Conservation (phyloP, 1,140 invertebrate species). For the Globodera rostochiensis region DNA sequence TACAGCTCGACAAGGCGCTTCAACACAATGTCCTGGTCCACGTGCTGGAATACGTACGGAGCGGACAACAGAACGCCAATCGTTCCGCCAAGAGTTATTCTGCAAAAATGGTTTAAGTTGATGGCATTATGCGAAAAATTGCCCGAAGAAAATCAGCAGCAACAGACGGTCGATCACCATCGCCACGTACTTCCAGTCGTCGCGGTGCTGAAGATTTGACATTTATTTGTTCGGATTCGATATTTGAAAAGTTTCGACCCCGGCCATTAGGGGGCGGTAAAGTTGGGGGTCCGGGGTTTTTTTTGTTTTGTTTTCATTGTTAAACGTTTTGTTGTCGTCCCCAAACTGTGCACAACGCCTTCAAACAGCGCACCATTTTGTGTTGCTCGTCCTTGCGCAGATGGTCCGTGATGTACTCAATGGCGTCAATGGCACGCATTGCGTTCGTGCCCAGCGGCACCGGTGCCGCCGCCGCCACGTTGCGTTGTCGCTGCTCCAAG, state of each 20-base stretch:
- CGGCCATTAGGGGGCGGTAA: too few species aligned
- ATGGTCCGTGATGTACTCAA: slow-evolving; percentile 65
- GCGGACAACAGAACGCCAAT: slow-evolving; percentile 67
- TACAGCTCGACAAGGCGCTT: slow-evolving; percentile 23
- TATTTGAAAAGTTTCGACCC: too few species aligned
- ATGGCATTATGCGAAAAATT: slow-evolving; percentile 78
- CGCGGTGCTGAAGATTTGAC: slow-evolving; percentile 30
- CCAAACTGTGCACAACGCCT: slow-evolving; percentile 13
- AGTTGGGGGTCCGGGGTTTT: too few species aligned
- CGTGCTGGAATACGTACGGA: slow-evolving; percentile 16
- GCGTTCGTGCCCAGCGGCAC: background rate
- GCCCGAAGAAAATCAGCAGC: slow-evolving; percentile 72
- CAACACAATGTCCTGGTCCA: slow-evolving; percentile 23
- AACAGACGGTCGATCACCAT: slow-evolving; percentile 93
- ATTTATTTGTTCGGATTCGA: too few species aligned
- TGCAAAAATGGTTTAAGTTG: slow-evolving; percentile 93
- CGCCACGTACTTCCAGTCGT: slow-evolving; percentile 76
- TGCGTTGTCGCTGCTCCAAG: slow-evolving; percentile 36
- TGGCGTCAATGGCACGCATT: slow-evolving; percentile 46
- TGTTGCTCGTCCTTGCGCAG: slow-evolving; percentile 61
- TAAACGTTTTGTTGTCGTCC: too few species aligned
- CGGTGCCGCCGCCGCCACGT: background rate
- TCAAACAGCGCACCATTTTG: slow-evolving; percentile 53
- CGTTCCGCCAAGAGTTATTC: slow-evolving; percentile 87
- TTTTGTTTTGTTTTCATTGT: too few species aligned